Evolutionary conservation across 2,888 invertebrate genomes (phyloP), one percentile per base, ranked within the genome.

Genomic region (Netelia inedita): DNA sequence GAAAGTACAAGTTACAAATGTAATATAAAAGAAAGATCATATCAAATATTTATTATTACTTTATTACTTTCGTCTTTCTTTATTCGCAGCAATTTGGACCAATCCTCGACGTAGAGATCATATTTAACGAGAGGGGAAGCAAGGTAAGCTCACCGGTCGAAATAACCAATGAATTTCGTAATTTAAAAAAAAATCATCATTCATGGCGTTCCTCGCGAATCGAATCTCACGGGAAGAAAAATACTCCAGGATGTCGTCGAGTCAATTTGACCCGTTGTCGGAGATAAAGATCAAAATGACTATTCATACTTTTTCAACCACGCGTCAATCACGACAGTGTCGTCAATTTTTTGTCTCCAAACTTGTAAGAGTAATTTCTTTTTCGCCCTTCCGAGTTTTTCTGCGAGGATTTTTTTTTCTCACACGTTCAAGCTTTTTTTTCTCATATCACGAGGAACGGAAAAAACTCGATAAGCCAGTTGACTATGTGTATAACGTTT

Each of bases 121-220:
- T 99, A 94, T 99, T 99, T 96, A 99, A 99, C 95, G 99, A 99
- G 95, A 96, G 99, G 91, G 99, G 99, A 94, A 99, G 99, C 92
- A 99, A 99, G 98, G 99, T 99, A 97, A 97, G 98, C 90, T 88
- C 83, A 90, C 88, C 85, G 79, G 57, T 57, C 46, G 19, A n/a
- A 16, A 57, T 8, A 8, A 68, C 11, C 16, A 66, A 79, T 16
- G 50, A 72, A 16, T 28, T 28, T 1, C 11, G 43, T 76, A 46
- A 68, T n/a, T n/a, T n/a, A n/a, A 10, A 76, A 19, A 14, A 0
- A n/a, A 28, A 46, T 66, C 46, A 53, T 6, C 14, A 53, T 23
- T 69, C 72, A 43, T 79, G 57, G 71, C 65, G 65, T 63, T 69
- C 50, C 73, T 81, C 66, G 76, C 63, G 28, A 57, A 74, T 59